phyloP scores from a whole-genome alignment of 2,113 vertebrate species.

The Cyprinodon tularosa region DNA sequence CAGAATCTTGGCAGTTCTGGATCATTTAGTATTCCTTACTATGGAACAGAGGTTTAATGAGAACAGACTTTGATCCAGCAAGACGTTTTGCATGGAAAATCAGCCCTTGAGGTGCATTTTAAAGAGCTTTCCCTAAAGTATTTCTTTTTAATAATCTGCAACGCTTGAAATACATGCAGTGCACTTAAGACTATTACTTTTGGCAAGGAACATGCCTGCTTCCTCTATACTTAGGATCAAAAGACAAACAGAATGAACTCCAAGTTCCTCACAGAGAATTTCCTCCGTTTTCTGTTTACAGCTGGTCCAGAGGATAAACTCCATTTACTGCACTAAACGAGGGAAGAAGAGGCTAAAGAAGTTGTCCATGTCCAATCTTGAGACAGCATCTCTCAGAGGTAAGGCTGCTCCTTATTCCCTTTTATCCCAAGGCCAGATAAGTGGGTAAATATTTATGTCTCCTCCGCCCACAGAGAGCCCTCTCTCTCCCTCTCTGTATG shows the following conservation, averaged over 20 bases:
- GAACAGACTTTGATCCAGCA: not conserved
- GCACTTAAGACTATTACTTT: constrained; percentile 41
- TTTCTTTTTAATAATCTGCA: constrained; percentile 24
- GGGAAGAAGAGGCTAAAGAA: constrained; percentile 98
- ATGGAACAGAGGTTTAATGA: constrained; percentile 36
- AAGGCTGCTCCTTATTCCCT: constrained; percentile 55
- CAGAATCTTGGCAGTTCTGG: constrained; percentile 21
- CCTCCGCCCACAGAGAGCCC: constrained; percentile 42
- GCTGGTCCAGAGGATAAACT: constrained; percentile 98
- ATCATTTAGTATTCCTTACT: constrained; percentile 41
- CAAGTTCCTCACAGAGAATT: constrained; percentile 26
- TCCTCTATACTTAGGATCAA: constrained; percentile 43
- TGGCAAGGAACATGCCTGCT: constrained; percentile 24
- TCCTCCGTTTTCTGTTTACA: constrained; percentile 67
- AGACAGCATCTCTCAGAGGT: constrained; percentile 94
- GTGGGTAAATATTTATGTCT: constrained; percentile 55
- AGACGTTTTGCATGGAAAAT: constrained; percentile 36
- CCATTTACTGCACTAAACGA: constrained; percentile 97
- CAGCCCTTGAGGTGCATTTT: constrained; percentile 23
- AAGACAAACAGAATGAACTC: constrained; percentile 32
- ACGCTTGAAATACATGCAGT: constrained; percentile 18
- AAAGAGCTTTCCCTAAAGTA: constrained; percentile 30
- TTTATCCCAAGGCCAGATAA: constrained; percentile 42
- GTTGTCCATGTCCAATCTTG: constrained; percentile 91
- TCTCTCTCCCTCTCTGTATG: not conserved